These are phyloP conservation scores for Hemibagrus guttatus DNA, from an alignment of 2,797 vertebrate genomes.

Conservation along the genomic window DNA sequence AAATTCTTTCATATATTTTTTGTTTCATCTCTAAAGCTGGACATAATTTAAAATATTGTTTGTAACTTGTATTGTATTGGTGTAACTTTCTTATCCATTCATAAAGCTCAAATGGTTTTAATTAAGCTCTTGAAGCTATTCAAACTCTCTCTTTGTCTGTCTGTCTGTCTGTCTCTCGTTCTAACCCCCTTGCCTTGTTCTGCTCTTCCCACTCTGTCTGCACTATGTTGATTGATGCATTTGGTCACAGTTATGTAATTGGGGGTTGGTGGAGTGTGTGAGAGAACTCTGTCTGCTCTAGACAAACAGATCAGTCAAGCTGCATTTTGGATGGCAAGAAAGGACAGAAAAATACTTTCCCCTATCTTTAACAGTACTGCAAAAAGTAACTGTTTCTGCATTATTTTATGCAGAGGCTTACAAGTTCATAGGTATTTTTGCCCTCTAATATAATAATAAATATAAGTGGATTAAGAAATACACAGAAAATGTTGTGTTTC, in stretches of 20 bases:
- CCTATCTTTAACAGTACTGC: conserved; percentile 14
- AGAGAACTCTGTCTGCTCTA: neutral
- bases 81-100: conserved; percentile 9
- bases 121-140: conserved; percentile 48
- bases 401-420: conserved; percentile 60
- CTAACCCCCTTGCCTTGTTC: neutral
- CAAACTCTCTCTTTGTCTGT: conserved; percentile 6
- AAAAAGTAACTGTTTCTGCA: conserved; percentile 57
- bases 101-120: conserved; percentile 58
- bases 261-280: neutral
- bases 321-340: conserved; percentile 30
- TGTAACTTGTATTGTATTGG: too few species aligned
- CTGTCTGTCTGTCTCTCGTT: conserved; percentile 8
- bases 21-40: neutral
- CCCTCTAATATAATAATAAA: neutral
- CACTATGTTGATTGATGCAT: conserved; percentile 31
- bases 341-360: neutral
- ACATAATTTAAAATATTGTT: conserved; percentile 23
- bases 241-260: conserved; percentile 26
- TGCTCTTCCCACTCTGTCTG: conserved; percentile 21
- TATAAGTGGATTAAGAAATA: neutral
- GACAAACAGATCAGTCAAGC: neutral
- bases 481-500: neutral
- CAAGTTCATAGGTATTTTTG: neutral
- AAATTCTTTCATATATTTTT: neutral